These are phyloP conservation scores for Hippotragus niger DNA, from an alignment of 2,113 vertebrate genomes.

Conservation along the genomic window DNA sequence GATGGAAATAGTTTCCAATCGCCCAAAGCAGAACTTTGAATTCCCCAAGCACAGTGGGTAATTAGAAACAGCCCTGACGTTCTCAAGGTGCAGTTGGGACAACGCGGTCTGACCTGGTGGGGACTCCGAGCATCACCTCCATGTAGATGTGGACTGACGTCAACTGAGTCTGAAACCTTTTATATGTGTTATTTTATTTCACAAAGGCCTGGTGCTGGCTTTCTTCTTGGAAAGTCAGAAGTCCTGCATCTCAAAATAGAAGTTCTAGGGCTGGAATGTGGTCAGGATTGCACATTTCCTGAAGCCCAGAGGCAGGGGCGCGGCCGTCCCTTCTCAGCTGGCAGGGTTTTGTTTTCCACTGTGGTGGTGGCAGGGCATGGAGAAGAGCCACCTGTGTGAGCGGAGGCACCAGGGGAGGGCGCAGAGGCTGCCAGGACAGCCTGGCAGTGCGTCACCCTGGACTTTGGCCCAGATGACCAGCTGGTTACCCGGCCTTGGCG, in stretches of 20 bases:
- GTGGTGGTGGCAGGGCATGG: accelerated
- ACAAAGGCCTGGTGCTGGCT: not conserved
- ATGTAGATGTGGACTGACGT: not conserved
- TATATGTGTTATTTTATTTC: not conserved
- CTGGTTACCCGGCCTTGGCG: not conserved
- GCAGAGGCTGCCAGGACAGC: not conserved
- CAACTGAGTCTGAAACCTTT: not conserved
- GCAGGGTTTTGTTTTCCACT: not conserved
- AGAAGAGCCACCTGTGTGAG: not conserved
- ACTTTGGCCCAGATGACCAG: not conserved
- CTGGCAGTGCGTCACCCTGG: not conserved
- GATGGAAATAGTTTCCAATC: constrained; percentile 55
- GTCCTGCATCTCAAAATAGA: not conserved
- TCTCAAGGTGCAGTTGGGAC: not conserved
- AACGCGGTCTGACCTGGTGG: not conserved
- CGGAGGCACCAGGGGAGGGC: not conserved
- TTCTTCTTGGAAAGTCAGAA: not conserved
- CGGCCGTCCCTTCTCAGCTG: not conserved
- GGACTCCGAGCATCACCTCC: not conserved
- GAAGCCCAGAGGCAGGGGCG: not conserved
- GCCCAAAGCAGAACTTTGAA: constrained; percentile 49
- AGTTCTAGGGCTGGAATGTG: not conserved
- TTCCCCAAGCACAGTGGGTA: constrained; percentile 54
- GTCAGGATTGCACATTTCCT: not conserved
- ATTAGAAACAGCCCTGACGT: constrained; percentile 59